Conservation (phyloP, 2,888 invertebrate genomes). For the Colostygia pectinataria region DNA sequence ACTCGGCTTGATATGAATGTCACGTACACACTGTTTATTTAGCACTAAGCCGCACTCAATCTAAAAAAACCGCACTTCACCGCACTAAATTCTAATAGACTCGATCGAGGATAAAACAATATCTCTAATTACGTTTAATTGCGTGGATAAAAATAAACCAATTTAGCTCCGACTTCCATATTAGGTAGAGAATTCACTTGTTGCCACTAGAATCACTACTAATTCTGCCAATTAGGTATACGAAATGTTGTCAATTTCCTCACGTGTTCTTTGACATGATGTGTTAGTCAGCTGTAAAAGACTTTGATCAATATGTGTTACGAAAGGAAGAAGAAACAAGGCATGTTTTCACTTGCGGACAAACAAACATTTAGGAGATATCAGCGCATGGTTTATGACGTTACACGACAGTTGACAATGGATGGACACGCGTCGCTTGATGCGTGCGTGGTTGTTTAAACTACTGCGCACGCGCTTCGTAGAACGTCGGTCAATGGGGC, state of each 20-base stretch:
- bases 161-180: conserved; percentile 25
- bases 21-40: conserved; percentile 28
- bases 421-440: conserved; percentile 40
- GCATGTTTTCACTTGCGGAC: conserved; percentile 49
- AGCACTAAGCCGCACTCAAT: conserved; percentile 7
- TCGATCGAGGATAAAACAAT: conserved; percentile 24
- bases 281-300: conserved; percentile 4
- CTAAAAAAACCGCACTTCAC: conserved; percentile 18
- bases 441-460: conserved; percentile 32
- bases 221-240: conserved; percentile 9
- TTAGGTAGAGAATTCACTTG: conserved; percentile 19
- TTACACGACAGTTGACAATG: conserved; percentile 44
- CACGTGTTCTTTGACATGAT: conserved; percentile 12
- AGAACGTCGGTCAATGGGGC: conserved; percentile 59
- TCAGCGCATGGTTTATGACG: conserved; percentile 48
- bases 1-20: conserved; percentile 10
- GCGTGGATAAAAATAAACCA: conserved; percentile 32
- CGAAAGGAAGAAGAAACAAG: conserved; percentile 30
- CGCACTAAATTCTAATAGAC: conserved; percentile 32
- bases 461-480: conserved; percentile 70
- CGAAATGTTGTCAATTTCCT: neutral
- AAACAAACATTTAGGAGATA: conserved; percentile 66
- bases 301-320: conserved; percentile 11
- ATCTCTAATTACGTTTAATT: conserved; percentile 33
- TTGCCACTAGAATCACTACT: conserved; percentile 10